Percentiles rank a stretch among this genome's conserved stretches.
These are phyloP conservation scores for Orthosia incerta DNA, from an alignment of 2,888 invertebrate genomes.

Conservation along the genomic window DNA sequence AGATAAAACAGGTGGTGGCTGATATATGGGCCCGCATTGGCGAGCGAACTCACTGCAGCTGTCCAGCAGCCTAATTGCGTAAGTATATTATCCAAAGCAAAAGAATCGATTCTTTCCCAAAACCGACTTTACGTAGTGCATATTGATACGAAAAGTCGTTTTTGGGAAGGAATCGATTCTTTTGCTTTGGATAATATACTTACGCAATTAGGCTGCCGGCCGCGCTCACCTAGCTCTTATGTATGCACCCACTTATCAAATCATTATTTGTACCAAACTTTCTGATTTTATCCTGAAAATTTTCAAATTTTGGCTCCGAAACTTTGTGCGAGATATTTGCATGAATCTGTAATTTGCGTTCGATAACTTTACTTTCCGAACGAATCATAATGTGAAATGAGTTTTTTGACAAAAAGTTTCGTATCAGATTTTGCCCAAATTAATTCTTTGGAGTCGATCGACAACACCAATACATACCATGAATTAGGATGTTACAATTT, in stretches of 20 bases:
- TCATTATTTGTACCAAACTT: slow-evolving; percentile 58
- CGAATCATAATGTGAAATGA: slow-evolving; percentile 34
- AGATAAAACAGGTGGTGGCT: slow-evolving; percentile 87
- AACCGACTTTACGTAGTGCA: too few species aligned
- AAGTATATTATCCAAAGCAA: too few species aligned
- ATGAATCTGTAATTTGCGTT: slow-evolving; percentile 40
- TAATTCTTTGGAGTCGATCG: slow-evolving; percentile 7
- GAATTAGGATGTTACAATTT: neutral
- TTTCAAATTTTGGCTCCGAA: slow-evolving; percentile 16
- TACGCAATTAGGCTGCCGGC: too few species aligned
- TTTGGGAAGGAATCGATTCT: too few species aligned
- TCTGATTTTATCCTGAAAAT: slow-evolving; percentile 30
- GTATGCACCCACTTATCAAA: slow-evolving; percentile 59
- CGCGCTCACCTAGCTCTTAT: slow-evolving; percentile 55
- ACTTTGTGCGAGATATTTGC: slow-evolving; percentile 20
- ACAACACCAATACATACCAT: slow-evolving; percentile 4
- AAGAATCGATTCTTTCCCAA: too few species aligned
- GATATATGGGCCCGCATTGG: slow-evolving; percentile 87
- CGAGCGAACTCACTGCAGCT: slow-evolving; percentile 78
- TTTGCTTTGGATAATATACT: too few species aligned
- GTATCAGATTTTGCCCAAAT: slow-evolving; percentile 7
- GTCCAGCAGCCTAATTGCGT: too few species aligned
- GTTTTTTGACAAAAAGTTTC: slow-evolving; percentile 36
- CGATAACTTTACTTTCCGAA: slow-evolving; percentile 37
- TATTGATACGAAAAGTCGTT: too few species aligned